Evolutionary conservation across 2,888 invertebrate genomes (phyloP).

Genomic region (Dascillus cervinus): DNA sequence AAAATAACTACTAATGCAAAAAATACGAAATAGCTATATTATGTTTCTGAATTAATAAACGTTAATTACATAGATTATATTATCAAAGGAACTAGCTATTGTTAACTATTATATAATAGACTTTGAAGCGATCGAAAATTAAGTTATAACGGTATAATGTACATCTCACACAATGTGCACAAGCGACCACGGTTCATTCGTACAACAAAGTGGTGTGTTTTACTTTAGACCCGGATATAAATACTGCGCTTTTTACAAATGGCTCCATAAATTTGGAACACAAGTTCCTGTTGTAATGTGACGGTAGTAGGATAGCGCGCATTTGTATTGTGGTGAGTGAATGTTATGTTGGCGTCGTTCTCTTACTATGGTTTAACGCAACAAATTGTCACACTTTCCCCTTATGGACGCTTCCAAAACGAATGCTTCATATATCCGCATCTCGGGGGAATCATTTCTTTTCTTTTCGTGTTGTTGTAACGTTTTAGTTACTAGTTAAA

Average conservation of each 20-base stretch:
- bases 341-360: constrained; percentile 24
- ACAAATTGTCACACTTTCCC: constrained; percentile 28
- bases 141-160: too few relatives aligned
- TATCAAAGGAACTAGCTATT: too few relatives aligned
- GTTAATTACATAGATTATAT: too few relatives aligned
- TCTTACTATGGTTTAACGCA: constrained; percentile 24
- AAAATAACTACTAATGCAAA: too few relatives aligned
- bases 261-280: constrained; percentile 30
- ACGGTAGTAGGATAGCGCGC: constrained; percentile 23
- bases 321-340: constrained; percentile 25
- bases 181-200: too few relatives aligned
- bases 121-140: too few relatives aligned
- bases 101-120: too few relatives aligned
- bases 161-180: too few relatives aligned
- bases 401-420: constrained; percentile 19
- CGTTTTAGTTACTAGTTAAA: too few relatives aligned
- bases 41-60: too few relatives aligned
- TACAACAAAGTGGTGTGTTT: constrained; percentile 21
- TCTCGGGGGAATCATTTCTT: constrained; percentile 26
- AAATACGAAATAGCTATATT: too few relatives aligned
- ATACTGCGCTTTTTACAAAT: constrained; percentile 32
- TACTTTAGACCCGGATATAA: constrained; percentile 26
- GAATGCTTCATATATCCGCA: constrained; percentile 24
- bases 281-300: constrained; percentile 29
- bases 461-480: constrained; percentile 13